phyloP scores from a whole-genome alignment of 2,113 vertebrate species.

The Arizona elegans region DNA sequence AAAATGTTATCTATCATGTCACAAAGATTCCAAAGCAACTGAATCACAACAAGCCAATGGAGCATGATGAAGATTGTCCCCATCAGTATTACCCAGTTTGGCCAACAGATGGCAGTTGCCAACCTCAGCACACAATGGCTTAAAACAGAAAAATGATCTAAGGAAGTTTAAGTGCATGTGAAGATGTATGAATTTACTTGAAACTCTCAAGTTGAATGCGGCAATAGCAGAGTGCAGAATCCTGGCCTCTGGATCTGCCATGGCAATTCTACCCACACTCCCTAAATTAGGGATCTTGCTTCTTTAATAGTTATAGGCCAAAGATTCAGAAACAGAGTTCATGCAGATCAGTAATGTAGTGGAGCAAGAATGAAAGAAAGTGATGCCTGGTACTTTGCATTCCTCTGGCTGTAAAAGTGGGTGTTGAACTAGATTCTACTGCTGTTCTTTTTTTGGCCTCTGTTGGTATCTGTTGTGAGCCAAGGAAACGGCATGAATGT shows the following conservation, averaged over 20 bases:
- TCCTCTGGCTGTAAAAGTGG: not conserved
- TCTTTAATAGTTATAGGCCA: not conserved
- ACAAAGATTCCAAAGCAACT: not conserved
- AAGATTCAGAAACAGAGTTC: not conserved
- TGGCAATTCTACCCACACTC: not conserved
- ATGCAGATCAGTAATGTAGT: not conserved
- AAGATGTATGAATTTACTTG: not conserved
- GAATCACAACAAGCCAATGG: not conserved
- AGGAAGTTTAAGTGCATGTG: not conserved
- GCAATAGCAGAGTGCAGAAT: not conserved
- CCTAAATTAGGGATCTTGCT: not conserved
- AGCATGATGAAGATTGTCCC: not conserved
- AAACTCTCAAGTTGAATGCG: too few relatives aligned
- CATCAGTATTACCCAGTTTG: not conserved
- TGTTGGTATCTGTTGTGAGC: not conserved
- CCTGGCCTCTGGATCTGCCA: not conserved
- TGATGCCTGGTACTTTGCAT: not conserved
- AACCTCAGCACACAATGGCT: not conserved
- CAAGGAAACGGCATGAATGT: not conserved
- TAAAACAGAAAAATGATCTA: not conserved
- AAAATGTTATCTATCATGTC: not conserved
- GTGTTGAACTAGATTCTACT: not conserved
- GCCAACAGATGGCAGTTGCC: slow-evolving; percentile 3
- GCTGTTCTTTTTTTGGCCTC: not conserved
- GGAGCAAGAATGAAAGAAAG: not conserved